Evolutionary conservation across 2,797 vertebrate species (phyloP), one percentile per base, ranked within the genome.

Genomic region (Sciurus vulgaris): DNA sequence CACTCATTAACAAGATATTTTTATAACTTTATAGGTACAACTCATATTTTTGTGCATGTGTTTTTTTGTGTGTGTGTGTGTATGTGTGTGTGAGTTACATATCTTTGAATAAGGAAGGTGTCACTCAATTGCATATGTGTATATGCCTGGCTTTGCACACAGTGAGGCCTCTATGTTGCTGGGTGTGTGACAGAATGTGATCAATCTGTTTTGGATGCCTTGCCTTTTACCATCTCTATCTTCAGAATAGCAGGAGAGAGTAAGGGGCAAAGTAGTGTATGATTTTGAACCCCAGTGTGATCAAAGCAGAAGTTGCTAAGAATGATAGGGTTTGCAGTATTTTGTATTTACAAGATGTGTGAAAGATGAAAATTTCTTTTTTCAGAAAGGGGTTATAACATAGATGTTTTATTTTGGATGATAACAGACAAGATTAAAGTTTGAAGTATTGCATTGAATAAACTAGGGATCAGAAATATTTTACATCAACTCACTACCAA

Each of bases 381-480:
- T 95, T 67, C 47, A 76, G 63, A 17, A 70, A 93, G 88, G 15
- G 5, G 11, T 41, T 89, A 17, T 96, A 86, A 49, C 7, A n/a
- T 18, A 33, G 9, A 89, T 82, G 0, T 78, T 93, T 91, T 95
- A 78, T 79, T 93, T 95, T 94, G 74, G 83, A 86, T 97, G 65
- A 15, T 90, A 93, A 70, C 20, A 93, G 67, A 49, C 20, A 96
- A 86, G 56, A 95, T 83, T 95, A 76, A 88, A 92, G 44, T 84
- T 77, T 93, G 79, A 97, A 84, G 14, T 95, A 86, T 85, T 92
- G 28, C 33, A 44, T 24, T 81, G 61, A 89, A 35, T 96, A 94
- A 96, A 89, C 83, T 92, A 93, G 35, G 28, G 41, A 44, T 73
- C 54, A 72, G 47, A 92, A 74, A 67, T 81, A 92, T 86, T 94